Evolutionary conservation across 2,888 invertebrate genomes (phyloP).

Genomic region (Tipula unca): DNA sequence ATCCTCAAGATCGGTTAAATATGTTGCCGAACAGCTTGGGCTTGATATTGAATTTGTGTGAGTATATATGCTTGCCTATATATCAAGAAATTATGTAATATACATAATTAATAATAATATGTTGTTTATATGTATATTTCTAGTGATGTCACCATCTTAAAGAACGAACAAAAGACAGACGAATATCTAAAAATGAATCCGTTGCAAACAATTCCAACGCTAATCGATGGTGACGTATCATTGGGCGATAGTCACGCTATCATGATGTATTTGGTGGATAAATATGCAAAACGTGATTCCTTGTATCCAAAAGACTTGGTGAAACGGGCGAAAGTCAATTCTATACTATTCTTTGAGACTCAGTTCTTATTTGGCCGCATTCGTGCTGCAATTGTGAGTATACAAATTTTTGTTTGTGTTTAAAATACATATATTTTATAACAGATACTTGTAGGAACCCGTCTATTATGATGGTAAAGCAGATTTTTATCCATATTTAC

Average conservation of each 20-base stretch:
- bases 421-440: no score
- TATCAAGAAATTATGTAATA: background rate
- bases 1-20: slow-evolving; percentile 34
- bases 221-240: slow-evolving; percentile 42
- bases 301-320: slow-evolving; percentile 46
- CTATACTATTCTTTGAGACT: slow-evolving; percentile 42
- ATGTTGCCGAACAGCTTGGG: slow-evolving; percentile 33
- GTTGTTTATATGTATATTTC: background rate
- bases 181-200: slow-evolving; percentile 41
- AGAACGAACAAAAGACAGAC: background rate
- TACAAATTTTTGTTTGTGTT: background rate
- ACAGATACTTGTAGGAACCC: slow-evolving; percentile 29
- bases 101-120: background rate
- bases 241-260: slow-evolving; percentile 39
- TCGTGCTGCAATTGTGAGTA: slow-evolving; percentile 29
- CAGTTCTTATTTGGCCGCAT: slow-evolving; percentile 38
- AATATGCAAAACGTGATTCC: slow-evolving; percentile 42
- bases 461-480: slow-evolving; percentile 19
- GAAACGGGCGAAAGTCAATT: slow-evolving; percentile 42
- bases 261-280: slow-evolving; percentile 38
- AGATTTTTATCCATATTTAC: slow-evolving; percentile 19
- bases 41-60: slow-evolving; percentile 31
- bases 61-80: no score
- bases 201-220: slow-evolving; percentile 43
- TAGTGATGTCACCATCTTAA: slow-evolving; percentile 8